A percentile compares a stretch with the other conserved stretches of the same genome.
phyloP scores from a whole-genome alignment of 1,140 invertebrate species.

The Diorhabda sublineata region DNA sequence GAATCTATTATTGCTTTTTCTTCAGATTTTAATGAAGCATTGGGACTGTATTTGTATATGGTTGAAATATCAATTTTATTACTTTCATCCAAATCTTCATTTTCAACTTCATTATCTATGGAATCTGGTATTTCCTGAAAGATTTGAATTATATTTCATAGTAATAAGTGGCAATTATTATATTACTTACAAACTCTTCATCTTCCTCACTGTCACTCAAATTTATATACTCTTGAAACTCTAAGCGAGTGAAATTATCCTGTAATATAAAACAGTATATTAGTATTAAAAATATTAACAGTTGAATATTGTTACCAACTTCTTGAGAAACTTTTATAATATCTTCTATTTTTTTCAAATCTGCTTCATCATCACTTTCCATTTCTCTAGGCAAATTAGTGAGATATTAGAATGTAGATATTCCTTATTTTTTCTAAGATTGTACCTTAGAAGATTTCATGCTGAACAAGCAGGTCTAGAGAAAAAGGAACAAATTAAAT shows the following conservation, averaged over 20 bases:
- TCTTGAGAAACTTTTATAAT: background rate
- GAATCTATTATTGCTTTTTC: conserved; percentile 29
- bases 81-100: conserved; percentile 14
- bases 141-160: background rate
- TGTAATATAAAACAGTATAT: background rate
- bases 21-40: conserved; percentile 22
- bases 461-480: too few species aligned
- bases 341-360: conserved; percentile 15
- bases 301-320: too few species aligned
- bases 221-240: background rate
- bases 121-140: background rate
- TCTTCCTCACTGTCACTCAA: background rate
- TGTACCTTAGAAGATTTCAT: too few species aligned
- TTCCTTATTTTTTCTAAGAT: too few species aligned
- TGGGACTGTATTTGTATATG: conserved; percentile 11
- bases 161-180: background rate
- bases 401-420: too few species aligned
- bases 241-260: too few species aligned
- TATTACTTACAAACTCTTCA: background rate
- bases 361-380: conserved; percentile 16
- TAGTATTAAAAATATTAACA: too few species aligned
- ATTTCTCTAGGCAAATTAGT: too few species aligned
- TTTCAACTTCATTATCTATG: conserved; percentile 4
- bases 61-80: conserved; percentile 12
- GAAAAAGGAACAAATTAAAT: too few species aligned